Base-by-base conservation (phyloP, 1,140 invertebrate species). In the Drosophila mayri region DNA sequence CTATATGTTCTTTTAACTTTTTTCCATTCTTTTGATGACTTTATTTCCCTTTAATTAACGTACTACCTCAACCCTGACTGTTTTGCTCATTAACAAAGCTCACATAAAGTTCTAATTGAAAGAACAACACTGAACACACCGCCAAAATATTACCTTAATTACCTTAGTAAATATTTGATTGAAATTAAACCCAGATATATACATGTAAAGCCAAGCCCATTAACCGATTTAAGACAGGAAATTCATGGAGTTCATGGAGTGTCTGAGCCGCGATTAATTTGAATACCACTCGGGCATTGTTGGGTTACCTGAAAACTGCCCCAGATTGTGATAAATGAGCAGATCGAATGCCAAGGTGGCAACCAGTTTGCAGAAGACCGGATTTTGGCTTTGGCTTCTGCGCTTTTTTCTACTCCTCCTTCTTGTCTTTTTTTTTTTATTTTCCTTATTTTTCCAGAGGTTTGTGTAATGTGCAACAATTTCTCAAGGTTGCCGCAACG, bases 401-500 rank as follows among this genome's bases (percentile, higher is more conserved):
- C 67, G 16, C 41, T 35, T 65, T 61, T 50, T 50, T 50, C 49
- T 50, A 50, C 62, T 60, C 41, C 54, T 43, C 20, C 32, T 40
- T 44, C 12, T 25, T 12, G 12, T 54, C 10, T 57, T 25, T 25
- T 35, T 32, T 11, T 25, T 1, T 47, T 12, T 14, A 16, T 30
- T 58, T 28, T 50, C 28, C 32, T 22, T 25, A 12, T 32, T 38
- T 64, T 57, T 52, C 41, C 47, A 38, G 20, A 44, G n/a, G 46
- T 80, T 65, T 64, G 43, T 72, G 22, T 64, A 58, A 65, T 77
- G 44, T 76, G 71, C 63, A 61, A 50, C 52, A 70, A 76, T 68
- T 81, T 90, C 77, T 88, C 85, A 88, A 88, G 85, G 85, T 85
- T 88, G 79, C 59, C 79, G 44, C 38, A 38, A 61, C 82, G 62